These are phyloP conservation scores for Catocala fraxini DNA, from an alignment of 2,888 invertebrate genomes.

Conservation along the genomic window DNA sequence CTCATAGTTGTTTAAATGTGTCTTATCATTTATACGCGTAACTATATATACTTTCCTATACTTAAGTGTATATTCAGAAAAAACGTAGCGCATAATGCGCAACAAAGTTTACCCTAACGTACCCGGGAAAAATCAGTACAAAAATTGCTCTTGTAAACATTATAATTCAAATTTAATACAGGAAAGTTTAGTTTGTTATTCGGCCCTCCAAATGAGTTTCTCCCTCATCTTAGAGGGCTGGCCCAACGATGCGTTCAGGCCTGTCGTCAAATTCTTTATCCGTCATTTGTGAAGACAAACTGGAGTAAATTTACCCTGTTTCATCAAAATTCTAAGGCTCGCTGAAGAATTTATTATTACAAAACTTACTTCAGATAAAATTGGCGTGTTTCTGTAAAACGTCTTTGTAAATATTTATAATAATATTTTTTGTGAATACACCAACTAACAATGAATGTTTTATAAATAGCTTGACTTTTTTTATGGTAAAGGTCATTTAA, in stretches of 20 bases:
- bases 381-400: constrained; percentile 22
- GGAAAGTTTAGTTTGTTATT: constrained; percentile 32
- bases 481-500: too few species aligned
- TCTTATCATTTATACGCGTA: too few species aligned
- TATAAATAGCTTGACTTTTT: too few species aligned
- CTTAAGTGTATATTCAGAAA: too few species aligned
- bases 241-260: constrained; percentile 36
- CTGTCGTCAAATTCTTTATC: constrained; percentile 48
- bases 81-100: too few species aligned
- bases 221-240: constrained; percentile 10
- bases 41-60: too few species aligned
- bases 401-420: constrained; percentile 8
- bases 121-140: background rate
- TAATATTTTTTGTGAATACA: background rate
- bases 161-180: constrained; percentile 21
- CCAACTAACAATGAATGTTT: background rate
- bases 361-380: constrained; percentile 26
- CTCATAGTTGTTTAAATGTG: too few species aligned
- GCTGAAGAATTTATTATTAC: constrained; percentile 38
- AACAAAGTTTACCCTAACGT: background rate
- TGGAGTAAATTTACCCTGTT: constrained; percentile 39
- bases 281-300: constrained; percentile 46
- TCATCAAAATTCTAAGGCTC: constrained; percentile 43
- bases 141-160: constrained; percentile 6
- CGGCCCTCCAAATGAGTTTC: constrained; percentile 36